Evolutionary conservation across 2,797 vertebrate species (phyloP).

Genomic region (Sibirionetta formosa): DNA sequence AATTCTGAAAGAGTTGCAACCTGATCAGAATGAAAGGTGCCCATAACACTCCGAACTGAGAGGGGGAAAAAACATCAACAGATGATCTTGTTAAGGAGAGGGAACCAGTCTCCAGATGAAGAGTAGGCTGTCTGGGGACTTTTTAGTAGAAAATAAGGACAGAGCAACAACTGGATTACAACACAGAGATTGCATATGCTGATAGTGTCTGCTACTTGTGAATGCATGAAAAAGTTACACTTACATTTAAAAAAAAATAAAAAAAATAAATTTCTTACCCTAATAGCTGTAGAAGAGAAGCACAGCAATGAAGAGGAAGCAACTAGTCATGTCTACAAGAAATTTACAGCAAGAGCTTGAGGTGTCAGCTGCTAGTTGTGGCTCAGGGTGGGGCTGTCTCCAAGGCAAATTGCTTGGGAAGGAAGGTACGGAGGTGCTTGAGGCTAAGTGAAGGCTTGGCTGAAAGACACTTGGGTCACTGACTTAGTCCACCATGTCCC

Average conservation of each 20-base stretch:
- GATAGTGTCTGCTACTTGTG: neutral
- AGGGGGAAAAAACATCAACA: neutral
- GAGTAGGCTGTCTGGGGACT: neutral
- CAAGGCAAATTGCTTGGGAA: neutral
- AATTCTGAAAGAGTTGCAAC: conserved; percentile 5
- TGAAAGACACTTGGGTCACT: rapidly evolving
- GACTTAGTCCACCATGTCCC: neutral
- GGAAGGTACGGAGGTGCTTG: rapidly evolving
- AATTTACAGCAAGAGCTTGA: neutral
- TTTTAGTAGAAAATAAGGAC: neutral
- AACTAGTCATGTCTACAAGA: neutral
- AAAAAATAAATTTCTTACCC: neutral
- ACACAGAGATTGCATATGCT: neutral
- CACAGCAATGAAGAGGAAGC: neutral
- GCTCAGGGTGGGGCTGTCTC: neutral
- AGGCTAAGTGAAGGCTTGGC: neutral
- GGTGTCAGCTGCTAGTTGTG: neutral
- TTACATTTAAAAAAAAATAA: neutral
- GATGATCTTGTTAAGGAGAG: neutral
- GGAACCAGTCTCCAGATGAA: neutral
- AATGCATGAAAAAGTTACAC: neutral
- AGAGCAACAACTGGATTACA: neutral
- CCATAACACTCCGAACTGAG: neutral
- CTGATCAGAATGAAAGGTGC: conserved; percentile 15
- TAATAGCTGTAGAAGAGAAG: neutral